Conservation (phyloP, 92 coral and sea anemone genomes). For the Heliopora coerulea region DNA sequence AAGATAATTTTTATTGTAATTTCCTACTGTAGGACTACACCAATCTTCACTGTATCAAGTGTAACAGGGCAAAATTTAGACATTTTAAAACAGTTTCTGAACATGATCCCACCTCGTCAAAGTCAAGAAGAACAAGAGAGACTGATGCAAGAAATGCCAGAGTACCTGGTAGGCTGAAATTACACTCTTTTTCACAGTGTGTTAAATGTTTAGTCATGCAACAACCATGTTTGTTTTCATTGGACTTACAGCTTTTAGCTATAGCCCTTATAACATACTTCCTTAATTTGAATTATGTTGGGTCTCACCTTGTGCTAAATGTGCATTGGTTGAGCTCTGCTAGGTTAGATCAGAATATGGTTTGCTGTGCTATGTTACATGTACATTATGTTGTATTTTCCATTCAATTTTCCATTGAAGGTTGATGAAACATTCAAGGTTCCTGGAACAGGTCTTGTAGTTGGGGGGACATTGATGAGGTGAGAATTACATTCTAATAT, state of each 20-base stretch:
- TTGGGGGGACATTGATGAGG: constrained; percentile 94
- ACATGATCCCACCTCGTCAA: constrained; percentile 82
- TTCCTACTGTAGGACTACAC: constrained; percentile 68
- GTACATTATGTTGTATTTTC: too few species aligned
- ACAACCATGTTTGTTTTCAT: too few species aligned
- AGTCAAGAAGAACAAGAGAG: constrained; percentile 87
- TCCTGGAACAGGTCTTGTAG: constrained; percentile 95
- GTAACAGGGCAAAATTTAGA: constrained; percentile 86
- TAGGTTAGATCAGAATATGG: too few species aligned
- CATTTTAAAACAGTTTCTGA: constrained; percentile 76
- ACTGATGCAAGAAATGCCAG: constrained; percentile 85
- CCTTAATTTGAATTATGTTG: too few species aligned
- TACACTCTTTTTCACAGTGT: background rate
- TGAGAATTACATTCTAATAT: constrained; percentile 13
- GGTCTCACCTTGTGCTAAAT: too few species aligned
- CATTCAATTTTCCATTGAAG: constrained; percentile 50
- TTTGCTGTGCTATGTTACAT: too few species aligned
- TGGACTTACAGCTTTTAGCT: too few species aligned
- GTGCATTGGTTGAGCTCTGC: too few species aligned
- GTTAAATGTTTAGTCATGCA: too few species aligned
- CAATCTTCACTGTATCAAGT: constrained; percentile 91
- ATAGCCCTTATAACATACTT: too few species aligned
- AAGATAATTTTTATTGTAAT: background rate
- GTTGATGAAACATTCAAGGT: constrained; percentile 96
- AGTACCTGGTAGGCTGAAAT: constrained; percentile 63